Percentiles rank a stretch among this genome's conserved stretches.
Evolutionary conservation across 2,797 vertebrate genomes (phyloP).

Genomic region (Acanthurus leucopareius): DNA sequence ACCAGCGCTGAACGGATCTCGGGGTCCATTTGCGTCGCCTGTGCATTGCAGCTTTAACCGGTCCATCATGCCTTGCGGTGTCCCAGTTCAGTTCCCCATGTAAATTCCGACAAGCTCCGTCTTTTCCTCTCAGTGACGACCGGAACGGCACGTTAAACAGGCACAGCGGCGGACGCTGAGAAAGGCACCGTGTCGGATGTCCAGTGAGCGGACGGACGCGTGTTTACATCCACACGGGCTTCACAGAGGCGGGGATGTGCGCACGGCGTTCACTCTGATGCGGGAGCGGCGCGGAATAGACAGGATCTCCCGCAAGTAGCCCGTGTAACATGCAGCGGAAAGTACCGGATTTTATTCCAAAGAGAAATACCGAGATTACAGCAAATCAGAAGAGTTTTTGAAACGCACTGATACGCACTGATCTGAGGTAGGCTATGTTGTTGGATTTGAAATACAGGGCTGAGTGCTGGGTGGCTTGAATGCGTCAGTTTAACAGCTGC

Average conservation of each 20-base stretch:
- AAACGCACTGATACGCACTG: slow-evolving; percentile 10
- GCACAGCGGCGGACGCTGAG: slow-evolving; percentile 27
- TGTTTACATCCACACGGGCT: slow-evolving; percentile 62
- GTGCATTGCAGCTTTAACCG: slow-evolving; percentile 84
- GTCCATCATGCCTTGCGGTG: slow-evolving; percentile 90
- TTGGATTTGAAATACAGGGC: neutral
- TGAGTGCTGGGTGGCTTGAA: slow-evolving; percentile 34
- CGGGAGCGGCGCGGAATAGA: slow-evolving; percentile 41
- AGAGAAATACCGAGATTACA: slow-evolving; percentile 10
- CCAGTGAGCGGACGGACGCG: slow-evolving; percentile 50
- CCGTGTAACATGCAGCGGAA: slow-evolving; percentile 33
- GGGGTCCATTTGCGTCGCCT: slow-evolving; percentile 44
- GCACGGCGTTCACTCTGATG: slow-evolving; percentile 28
- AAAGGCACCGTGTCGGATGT: slow-evolving; percentile 62
- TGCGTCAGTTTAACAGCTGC: slow-evolving; percentile 52
- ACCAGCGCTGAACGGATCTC: slow-evolving; percentile 14
- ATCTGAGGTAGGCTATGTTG: slow-evolving; percentile 63
- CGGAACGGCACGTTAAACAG: slow-evolving; percentile 24
- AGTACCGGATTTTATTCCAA: slow-evolving; percentile 26
- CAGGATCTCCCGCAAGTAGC: slow-evolving; percentile 20
- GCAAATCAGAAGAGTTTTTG: slow-evolving; percentile 6
- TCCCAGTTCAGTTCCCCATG: slow-evolving; percentile 84
- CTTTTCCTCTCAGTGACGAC: neutral
- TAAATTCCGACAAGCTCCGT: slow-evolving; percentile 49
- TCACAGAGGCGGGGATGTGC: slow-evolving; percentile 26